Percentiles rank a stretch among this genome's conserved stretches.
Conservation (phyloP, 2,888 invertebrate genomes). For the Watsonalla cultraria region DNA sequence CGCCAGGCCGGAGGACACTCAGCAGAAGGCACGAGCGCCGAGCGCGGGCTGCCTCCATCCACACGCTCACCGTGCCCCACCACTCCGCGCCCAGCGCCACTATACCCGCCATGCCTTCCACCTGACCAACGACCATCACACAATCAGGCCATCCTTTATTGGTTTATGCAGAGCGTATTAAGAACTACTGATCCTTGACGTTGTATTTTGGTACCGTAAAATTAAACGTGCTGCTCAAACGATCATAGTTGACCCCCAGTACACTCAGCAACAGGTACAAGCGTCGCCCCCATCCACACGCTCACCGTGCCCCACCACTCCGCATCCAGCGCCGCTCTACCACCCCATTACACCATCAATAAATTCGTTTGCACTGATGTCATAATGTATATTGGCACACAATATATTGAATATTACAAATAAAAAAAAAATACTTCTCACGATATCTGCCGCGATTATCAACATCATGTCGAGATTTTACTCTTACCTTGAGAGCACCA, state of each 20-base stretch:
- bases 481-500: constrained; percentile 89
- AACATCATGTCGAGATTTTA: too few species aligned
- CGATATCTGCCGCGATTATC: too few species aligned
- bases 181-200: too few species aligned
- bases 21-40: constrained; percentile 91
- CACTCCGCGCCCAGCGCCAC: constrained; percentile 91
- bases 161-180: too few species aligned
- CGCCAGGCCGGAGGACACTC: constrained; percentile 89
- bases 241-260: too few species aligned
- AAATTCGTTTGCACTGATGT: too few species aligned
- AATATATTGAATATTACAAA: too few species aligned
- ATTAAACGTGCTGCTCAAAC: too few species aligned
- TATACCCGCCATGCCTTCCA: constrained; percentile 94
- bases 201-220: too few species aligned
- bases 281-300: constrained; percentile 91
- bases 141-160: too few species aligned
- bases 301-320: constrained; percentile 97
- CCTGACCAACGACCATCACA: constrained; percentile 46
- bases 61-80: constrained; percentile 96
- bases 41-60: constrained; percentile 85
- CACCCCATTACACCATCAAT: constrained; percentile 82
- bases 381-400: too few species aligned
- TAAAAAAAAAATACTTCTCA: too few species aligned
- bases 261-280: constrained; percentile 95
- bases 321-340: constrained; percentile 88